Evolutionary conservation across 2,113 vertebrate species (phyloP), one percentile per base, ranked within the genome.

Genomic region (Prionailurus bengalensis): DNA sequence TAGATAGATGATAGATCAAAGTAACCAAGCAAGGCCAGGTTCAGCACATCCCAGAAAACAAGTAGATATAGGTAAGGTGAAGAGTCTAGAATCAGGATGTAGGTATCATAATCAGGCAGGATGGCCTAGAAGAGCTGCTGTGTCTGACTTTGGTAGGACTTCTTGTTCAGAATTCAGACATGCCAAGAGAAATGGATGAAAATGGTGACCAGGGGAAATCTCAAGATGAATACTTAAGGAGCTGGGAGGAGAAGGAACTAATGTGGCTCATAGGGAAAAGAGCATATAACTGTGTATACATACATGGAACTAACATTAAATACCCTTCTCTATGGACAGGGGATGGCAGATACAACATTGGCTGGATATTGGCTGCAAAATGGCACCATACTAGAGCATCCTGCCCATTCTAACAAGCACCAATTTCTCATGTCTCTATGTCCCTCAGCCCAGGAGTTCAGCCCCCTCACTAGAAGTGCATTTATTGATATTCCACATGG

Each of bases 401-500:
- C 27, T 65, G 15, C 7, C 48, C 31, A 2, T 45, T 39, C 74
- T 55, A 96, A 45, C 19, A 85, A 29, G 42, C 48, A 45, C 55
- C n/a, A 3, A 29, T 85, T 97, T 95, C 31, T 48, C 16, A 0
- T 70, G 51, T 81, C 27, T 81, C 29, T 9, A 68, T 17, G n/a
- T 11, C n/a, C 66, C 42, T 48, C 55, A 58, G 55, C 31, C 73
- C 73, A 74, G 21, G 8, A 73, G 39, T 78, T 68, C 79, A 78
- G 42, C 42, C 65, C 13, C 61, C 53, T 95, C 68, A 51, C n/a
- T 61, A 92, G 78, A 88, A 95, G 33, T 89, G n/a, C 7, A 31
- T 82, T 94, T 97, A 93, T 81, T 96, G 70, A 97, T 95, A 97
- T 95, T 98, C 93, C 63, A 94, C 36, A 70, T 93, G 51, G 65